Evolutionary conservation across 1,140 invertebrate genomes (phyloP), one percentile per base, ranked within the genome.

Genomic region (Maniola jurtina): DNA sequence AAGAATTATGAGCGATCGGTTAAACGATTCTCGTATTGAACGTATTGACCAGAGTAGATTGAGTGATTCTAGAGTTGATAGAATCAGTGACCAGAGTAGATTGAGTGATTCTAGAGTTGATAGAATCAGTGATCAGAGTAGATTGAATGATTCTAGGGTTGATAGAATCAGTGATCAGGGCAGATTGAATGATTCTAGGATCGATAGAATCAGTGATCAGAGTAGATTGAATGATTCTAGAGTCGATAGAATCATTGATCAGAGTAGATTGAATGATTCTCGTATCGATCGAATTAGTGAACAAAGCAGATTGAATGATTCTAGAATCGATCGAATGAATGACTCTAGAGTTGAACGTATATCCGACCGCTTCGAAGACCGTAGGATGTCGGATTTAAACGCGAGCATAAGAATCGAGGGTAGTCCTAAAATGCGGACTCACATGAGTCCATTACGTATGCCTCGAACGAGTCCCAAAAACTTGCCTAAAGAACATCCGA

Each of bases 381-480:
- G 80, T 4, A 61, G 82, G 48, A 79, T 84, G 77, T 81, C 82
- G 2, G 84, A 89, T 34, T 36, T 84, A 16, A 86, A 89, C 47
- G 79, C 86, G 0, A 89, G 86, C 52, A 76, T 85, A n/a, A 73
- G 81, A 58, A 78, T 82, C 33, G 87, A 88, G 9, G 80, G 83
- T 6, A 87, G 84, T 73, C 86, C 84, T 0, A 85, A 86, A 70
- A 77, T 81, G 73, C 76, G 81, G 5, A 35, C 78, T 0, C 83
- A 88, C 34, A 81, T 88, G 14, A 86, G 80, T 60, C 83, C 86
- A 2, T 65, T 87, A 40, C 73, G 82, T 10, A 77, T 86, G 62
- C 71, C 76, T 33, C 73, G 76, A 40, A 75, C 79, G 8, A 88
- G 86, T 72, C 86, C 86, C 14, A 86, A 84, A 61, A 83, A 79